These are phyloP conservation scores for Antheraea mylitta DNA, from an alignment of 1,140 invertebrate genomes.

Conservation along the genomic window DNA sequence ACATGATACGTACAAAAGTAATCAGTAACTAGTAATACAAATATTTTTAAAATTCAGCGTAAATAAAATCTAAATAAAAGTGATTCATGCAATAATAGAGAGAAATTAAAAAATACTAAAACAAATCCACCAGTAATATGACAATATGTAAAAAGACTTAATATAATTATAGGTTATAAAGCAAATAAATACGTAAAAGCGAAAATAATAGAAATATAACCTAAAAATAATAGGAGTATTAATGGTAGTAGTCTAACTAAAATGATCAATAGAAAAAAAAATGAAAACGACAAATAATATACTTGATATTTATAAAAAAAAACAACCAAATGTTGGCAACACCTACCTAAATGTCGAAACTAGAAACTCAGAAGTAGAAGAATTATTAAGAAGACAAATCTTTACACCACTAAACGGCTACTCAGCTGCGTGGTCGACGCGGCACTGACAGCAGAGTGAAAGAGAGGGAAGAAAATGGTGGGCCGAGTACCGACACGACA, in stretches of 20 bases:
- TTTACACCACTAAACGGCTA: constrained; percentile 40
- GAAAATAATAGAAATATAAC: too few species aligned
- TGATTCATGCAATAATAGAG: too few species aligned
- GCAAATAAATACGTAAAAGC: too few species aligned
- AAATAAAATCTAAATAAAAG: too few species aligned
- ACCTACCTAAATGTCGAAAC: constrained; percentile 47
- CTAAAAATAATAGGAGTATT: too few species aligned
- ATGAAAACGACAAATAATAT: constrained; percentile 1
- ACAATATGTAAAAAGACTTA: too few species aligned
- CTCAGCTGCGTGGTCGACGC: constrained; percentile 40
- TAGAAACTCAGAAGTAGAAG: constrained; percentile 61
- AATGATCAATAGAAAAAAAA: background rate
- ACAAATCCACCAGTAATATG: too few species aligned
- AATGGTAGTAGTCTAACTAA: background rate
- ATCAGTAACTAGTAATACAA: background rate
- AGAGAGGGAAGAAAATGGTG: constrained; percentile 74
- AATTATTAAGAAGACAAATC: constrained; percentile 56
- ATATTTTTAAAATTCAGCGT: too few species aligned
- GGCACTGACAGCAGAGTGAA: constrained; percentile 68
- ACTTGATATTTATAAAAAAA: background rate
- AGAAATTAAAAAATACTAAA: too few species aligned
- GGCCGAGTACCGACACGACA: constrained; percentile 40
- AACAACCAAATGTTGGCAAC: constrained; percentile 20
- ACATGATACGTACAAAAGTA: background rate
- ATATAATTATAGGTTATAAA: too few species aligned